phyloP scores from a whole-genome alignment of 2,888 invertebrate genomes.

The Ceratothoa steindachneri region DNA sequence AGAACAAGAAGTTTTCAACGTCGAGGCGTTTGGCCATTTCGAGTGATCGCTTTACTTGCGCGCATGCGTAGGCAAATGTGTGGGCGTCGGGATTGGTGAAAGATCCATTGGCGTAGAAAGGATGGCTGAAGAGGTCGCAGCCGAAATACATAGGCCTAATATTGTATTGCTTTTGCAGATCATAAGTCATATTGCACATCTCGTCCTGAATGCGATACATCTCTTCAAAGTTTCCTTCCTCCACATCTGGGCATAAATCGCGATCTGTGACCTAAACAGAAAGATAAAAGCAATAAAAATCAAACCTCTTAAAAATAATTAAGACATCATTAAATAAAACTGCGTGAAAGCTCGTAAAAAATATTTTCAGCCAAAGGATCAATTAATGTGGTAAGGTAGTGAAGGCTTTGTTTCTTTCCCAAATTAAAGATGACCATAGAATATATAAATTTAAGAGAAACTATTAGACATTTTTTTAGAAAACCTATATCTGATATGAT shows the following conservation, averaged over 20 bases:
- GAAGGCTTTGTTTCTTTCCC: too few species aligned
- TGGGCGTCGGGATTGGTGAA: slow-evolving; percentile 40
- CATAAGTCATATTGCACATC: slow-evolving; percentile 51
- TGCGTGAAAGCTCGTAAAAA: background rate
- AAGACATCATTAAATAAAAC: background rate
- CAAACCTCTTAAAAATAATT: background rate
- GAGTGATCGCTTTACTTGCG: slow-evolving; percentile 37
- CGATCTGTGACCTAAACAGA: slow-evolving; percentile 51
- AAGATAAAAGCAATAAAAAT: background rate
- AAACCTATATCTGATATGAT: too few species aligned
- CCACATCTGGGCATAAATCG: slow-evolving; percentile 55
- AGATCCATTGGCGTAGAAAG: slow-evolving; percentile 49
- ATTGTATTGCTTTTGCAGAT: slow-evolving; percentile 53
- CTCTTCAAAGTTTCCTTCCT: slow-evolving; percentile 52
- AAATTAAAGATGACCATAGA: too few species aligned
- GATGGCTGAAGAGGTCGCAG: slow-evolving; percentile 55
- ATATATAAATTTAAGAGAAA: too few species aligned
- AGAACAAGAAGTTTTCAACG: slow-evolving; percentile 46
- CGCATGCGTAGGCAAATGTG: slow-evolving; percentile 43
- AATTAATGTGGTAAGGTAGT: too few species aligned
- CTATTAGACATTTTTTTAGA: too few species aligned
- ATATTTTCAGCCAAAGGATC: too few species aligned
- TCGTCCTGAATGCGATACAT: slow-evolving; percentile 54
- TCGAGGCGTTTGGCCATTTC: slow-evolving; percentile 40
- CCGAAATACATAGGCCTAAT: slow-evolving; percentile 55